Evolutionary conservation across 2,888 invertebrate species (phyloP).

Genomic region (Apocheima hispidaria): DNA sequence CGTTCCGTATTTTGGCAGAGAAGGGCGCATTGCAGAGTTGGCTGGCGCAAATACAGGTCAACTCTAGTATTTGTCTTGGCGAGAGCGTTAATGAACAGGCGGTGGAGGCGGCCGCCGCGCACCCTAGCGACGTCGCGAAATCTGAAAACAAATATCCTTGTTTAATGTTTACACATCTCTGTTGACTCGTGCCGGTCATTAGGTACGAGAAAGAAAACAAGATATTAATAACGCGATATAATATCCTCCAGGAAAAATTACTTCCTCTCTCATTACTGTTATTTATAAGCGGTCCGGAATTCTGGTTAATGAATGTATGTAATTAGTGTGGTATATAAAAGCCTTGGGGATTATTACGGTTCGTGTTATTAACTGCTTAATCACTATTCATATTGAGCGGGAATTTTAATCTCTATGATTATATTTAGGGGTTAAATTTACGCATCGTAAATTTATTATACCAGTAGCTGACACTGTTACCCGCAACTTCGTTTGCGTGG

Average conservation of each 20-base stretch:
- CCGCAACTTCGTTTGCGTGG: too few relatives aligned
- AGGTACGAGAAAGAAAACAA: conserved; percentile 11
- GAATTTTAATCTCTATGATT: conserved; percentile 14
- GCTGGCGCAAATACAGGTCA: conserved; percentile 69
- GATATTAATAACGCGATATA: conserved; percentile 32
- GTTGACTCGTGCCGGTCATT: conserved; percentile 28
- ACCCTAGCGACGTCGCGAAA: conserved; percentile 66
- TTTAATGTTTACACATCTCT: conserved; percentile 32
- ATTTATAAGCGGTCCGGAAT: conserved; percentile 31
- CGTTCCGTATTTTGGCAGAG: conserved; percentile 57
- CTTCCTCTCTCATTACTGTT: conserved; percentile 36
- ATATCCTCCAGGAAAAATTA: conserved; percentile 33
- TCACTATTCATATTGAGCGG: conserved; percentile 25
- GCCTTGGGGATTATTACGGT: conserved; percentile 18
- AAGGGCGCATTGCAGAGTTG: conserved; percentile 73
- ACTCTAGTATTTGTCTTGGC: conserved; percentile 56
- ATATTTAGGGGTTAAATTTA: conserved; percentile 24
- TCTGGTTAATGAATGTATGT: conserved; percentile 36
- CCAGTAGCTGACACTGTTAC: too few relatives aligned
- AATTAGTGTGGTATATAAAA: conserved; percentile 34
- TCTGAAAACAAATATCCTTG: conserved; percentile 57
- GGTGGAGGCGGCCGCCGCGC: conserved; percentile 53
- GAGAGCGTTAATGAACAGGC: conserved; percentile 63
- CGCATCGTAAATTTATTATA: conserved; percentile 8
- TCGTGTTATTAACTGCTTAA: conserved; percentile 27